Evolutionary conservation across 1,140 invertebrate species (phyloP).

Genomic region (Bombyx mori): DNA sequence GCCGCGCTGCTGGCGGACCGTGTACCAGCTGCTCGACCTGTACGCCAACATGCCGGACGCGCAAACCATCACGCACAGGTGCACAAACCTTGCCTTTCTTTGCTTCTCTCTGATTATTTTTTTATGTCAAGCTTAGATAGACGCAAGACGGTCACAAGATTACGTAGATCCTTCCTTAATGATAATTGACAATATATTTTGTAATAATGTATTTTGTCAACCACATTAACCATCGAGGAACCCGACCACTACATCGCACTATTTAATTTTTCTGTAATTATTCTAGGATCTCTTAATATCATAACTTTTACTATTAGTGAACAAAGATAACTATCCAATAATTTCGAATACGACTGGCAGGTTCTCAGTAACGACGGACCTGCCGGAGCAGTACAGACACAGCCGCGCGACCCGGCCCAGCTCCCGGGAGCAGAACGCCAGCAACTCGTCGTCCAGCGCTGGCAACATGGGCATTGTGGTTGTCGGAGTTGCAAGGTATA

Average conservation of each 20-base stretch:
- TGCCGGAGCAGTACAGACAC: slow-evolving; percentile 48
- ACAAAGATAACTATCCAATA: no score
- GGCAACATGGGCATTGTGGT: slow-evolving; percentile 74
- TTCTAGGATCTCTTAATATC: no score
- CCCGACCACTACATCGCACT: no score
- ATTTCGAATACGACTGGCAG: slow-evolving; percentile 16
- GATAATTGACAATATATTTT: no score
- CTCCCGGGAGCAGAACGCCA: slow-evolving; percentile 51
- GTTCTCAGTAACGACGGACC: slow-evolving; percentile 59
- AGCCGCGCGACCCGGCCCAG: slow-evolving; percentile 35
- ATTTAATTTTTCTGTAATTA: no score
- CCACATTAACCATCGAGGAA: no score
- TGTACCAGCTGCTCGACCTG: slow-evolving; percentile 92
- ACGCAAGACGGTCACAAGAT: no score
- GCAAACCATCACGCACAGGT: slow-evolving; percentile 84
- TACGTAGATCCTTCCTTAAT: no score
- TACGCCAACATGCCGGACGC: slow-evolving; percentile 96
- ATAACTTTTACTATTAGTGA: no score
- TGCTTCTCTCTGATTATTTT: no score
- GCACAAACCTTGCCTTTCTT: neutral
- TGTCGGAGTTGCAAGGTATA: slow-evolving; percentile 76
- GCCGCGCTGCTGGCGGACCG: slow-evolving; percentile 94
- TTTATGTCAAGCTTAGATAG: no score
- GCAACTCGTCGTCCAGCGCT: slow-evolving; percentile 45
- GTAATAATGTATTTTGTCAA: no score